Conservation (phyloP, 2,888 invertebrate species). For the Boloria selene region DNA sequence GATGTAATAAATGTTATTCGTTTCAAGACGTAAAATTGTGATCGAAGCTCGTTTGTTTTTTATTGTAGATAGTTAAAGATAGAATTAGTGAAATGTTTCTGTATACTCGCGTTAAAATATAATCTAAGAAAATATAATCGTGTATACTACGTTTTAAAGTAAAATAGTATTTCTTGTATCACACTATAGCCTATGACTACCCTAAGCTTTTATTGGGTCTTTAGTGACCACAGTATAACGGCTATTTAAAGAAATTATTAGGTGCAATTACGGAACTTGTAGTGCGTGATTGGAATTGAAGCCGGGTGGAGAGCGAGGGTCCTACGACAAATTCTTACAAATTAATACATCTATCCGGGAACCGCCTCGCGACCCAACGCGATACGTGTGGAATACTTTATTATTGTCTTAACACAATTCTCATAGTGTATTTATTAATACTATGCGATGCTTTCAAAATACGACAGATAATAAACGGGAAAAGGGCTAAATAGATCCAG, state of each 20-base stretch:
- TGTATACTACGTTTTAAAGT: no score
- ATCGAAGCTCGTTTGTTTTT: conserved; percentile 54
- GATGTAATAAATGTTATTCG: conserved; percentile 54
- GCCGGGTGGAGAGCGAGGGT: conserved; percentile 62
- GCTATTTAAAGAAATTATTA: conserved; percentile 81
- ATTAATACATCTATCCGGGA: conserved; percentile 79
- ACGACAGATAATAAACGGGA: background rate
- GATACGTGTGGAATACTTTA: conserved; percentile 78
- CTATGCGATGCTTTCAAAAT: conserved; percentile 48
- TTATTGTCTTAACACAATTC: conserved; percentile 63
- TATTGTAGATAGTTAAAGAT: conserved; percentile 31
- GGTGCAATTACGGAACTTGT: conserved; percentile 80
- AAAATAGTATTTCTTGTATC: no score
- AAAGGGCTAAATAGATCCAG: no score
- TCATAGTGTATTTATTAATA: conserved; percentile 54
- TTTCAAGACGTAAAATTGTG: conserved; percentile 51
- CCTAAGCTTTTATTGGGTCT: conserved; percentile 18
- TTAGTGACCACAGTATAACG: conserved; percentile 38
- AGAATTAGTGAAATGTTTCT: conserved; percentile 18
- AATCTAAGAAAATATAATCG: no score
- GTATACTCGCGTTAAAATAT: background rate
- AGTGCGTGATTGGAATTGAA: conserved; percentile 80
- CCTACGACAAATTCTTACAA: conserved; percentile 81
- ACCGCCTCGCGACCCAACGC: conserved; percentile 62
- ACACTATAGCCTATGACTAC: background rate